Conservation (phyloP, 2,113 vertebrate genomes). For the Anhinga rufa region DNA sequence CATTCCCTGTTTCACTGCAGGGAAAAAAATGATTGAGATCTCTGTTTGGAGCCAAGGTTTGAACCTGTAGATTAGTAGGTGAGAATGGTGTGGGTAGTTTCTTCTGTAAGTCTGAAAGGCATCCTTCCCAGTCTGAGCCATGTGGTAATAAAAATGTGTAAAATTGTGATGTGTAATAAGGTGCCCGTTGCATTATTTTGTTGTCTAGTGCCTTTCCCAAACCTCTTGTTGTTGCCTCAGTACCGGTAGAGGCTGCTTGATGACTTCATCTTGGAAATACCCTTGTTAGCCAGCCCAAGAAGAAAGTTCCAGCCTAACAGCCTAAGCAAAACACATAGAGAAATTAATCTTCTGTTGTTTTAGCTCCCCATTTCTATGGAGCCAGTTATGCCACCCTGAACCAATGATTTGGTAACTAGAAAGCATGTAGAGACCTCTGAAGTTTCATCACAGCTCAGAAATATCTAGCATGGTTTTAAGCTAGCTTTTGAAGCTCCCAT, state of each 20-base stretch:
- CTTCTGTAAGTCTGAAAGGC: background rate
- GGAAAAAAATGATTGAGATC: too few relatives aligned
- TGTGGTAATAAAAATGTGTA: background rate
- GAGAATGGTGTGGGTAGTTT: background rate
- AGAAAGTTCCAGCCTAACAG: background rate
- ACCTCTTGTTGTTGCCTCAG: background rate
- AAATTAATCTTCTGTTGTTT: too few relatives aligned
- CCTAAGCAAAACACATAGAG: background rate
- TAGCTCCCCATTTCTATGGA: too few relatives aligned
- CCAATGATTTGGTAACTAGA: too few relatives aligned
- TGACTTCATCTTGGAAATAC: background rate
- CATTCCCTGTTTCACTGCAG: background rate
- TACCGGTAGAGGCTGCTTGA: background rate
- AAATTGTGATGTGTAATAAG: background rate
- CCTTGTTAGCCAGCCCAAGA: background rate
- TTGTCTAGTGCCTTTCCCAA: background rate
- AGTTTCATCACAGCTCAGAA: too few relatives aligned
- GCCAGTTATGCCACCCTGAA: too few relatives aligned
- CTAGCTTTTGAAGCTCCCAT: fast-evolving
- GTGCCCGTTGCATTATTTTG: background rate
- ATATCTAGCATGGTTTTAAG: background rate
- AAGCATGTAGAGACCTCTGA: too few relatives aligned
- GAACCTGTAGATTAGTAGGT: background rate
- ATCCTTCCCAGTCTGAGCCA: background rate
- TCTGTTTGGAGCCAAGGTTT: background rate